Base-by-base conservation (phyloP, 2,797 vertebrate species). In the Hemibagrus guttatus region DNA sequence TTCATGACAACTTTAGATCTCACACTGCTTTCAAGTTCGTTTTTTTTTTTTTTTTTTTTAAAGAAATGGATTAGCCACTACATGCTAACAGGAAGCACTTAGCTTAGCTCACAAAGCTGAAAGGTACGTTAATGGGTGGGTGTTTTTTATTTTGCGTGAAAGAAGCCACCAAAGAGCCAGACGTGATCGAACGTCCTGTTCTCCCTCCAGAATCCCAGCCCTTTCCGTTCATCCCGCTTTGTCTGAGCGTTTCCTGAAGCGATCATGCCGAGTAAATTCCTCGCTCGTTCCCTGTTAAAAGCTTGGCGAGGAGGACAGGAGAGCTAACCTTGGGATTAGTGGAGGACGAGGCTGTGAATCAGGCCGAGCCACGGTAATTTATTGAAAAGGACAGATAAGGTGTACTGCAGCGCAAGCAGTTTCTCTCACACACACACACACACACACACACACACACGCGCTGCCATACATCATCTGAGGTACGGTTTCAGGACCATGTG, bases 311-410 rank as follows among this genome's bases (percentile, higher is more conserved):
- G 66, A 69, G 81, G 66, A 71, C 64, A 69, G 11, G 6, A 83
- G 64, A 14, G 66, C 12, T 81, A 81, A 88, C 54, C 84, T 86
- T 83, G 85, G 71, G 86, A 71, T 83, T 71, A 83, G 66, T 58
- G 13, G 46, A 71, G 81, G 81, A 28, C 63, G 61, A 26, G 81
- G 81, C 64, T 69, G 64, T 58, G 81, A 71, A 71, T 83, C 84
- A 78, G 84, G 31, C 72, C 54, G 49, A 71, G 64, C 81, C 23
- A 23, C 1, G 66, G 84, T 86, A 83, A 86, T 86, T 84, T 84
- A 89, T 81, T 86, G 86, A 84, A 87, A 89, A 82, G 84, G 84
- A 79, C 84, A 89, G 84, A 88, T 89, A 87, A 85, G 75, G 69
- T 84, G 26, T 85, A 82, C 63, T 85, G 85, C 85, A 39, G 64